Percentiles rank a stretch among this genome's conserved stretches.
These are phyloP conservation scores for Drosophila atripex DNA, from an alignment of 2,888 invertebrate genomes.

Conservation along the genomic window DNA sequence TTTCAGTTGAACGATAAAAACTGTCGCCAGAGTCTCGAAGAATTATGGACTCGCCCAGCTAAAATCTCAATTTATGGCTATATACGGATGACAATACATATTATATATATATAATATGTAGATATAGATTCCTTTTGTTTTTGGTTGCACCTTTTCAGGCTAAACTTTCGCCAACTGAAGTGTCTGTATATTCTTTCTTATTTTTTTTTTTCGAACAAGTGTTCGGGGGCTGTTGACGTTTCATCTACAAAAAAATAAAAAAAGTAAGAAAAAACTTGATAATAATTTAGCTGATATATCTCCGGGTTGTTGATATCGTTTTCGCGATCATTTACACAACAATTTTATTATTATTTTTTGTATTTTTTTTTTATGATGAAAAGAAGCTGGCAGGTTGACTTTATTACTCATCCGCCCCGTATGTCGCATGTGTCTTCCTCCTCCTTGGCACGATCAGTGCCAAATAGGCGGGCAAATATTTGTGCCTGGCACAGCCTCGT, in stretches of 20 bases:
- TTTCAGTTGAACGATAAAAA: slow-evolving; percentile 7
- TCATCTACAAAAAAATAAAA: slow-evolving; percentile 26
- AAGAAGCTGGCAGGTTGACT: slow-evolving; percentile 61
- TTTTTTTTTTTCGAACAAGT: slow-evolving; percentile 6
- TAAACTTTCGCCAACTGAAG: neutral
- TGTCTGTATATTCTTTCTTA: neutral
- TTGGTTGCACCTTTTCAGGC: slow-evolving; percentile 2
- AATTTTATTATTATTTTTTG: slow-evolving; percentile 10
- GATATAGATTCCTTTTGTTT: slow-evolving; percentile 11
- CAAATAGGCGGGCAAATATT: slow-evolving; percentile 66
- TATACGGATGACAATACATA: neutral
- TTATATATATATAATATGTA: neutral
- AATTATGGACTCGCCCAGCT: slow-evolving; percentile 16
- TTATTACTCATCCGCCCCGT: slow-evolving; percentile 75
- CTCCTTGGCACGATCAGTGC: slow-evolving; percentile 61
- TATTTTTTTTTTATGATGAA: slow-evolving; percentile 14
- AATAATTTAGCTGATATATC: slow-evolving; percentile 40
- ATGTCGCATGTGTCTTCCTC: slow-evolving; percentile 17
- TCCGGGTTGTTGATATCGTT: slow-evolving; percentile 40
- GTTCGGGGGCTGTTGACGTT: slow-evolving; percentile 35
- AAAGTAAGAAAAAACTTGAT: slow-evolving; percentile 27
- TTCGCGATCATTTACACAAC: slow-evolving; percentile 58
- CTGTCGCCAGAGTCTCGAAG: neutral
- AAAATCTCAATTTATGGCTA: slow-evolving; percentile 1
- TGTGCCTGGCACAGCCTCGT: slow-evolving; percentile 36